phyloP scores from a whole-genome alignment of 2,888 invertebrate genomes.

The Rhopalosiphum nymphaeae region DNA sequence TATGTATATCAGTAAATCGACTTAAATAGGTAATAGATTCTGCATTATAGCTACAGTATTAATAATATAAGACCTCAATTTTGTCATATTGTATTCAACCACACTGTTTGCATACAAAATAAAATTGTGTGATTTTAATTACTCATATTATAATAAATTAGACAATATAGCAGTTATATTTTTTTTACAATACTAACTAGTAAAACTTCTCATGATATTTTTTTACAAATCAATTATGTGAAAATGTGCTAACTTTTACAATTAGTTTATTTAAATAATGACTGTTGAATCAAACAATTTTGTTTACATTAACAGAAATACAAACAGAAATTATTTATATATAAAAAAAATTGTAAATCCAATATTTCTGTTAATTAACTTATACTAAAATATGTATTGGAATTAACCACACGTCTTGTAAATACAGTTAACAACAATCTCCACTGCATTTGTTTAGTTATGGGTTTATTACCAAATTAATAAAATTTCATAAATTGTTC shows the following conservation, averaged over 20 bases:
- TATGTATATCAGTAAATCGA: background rate
- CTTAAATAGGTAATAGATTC: background rate
- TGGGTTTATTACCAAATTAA: background rate
- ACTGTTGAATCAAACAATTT: background rate
- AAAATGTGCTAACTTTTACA: background rate
- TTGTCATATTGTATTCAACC: background rate
- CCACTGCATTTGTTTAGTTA: background rate
- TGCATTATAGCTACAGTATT: background rate
- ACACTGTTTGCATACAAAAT: background rate
- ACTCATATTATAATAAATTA: background rate
- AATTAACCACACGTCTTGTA: background rate
- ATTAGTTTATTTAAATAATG: background rate
- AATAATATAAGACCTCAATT: background rate
- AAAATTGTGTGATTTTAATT: background rate
- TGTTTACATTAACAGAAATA: background rate
- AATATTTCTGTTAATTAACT: background rate
- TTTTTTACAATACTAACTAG: background rate
- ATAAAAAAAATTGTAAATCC: background rate
- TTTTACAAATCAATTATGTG: background rate
- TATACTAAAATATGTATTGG: background rate
- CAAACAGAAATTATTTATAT: background rate
- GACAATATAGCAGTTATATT: background rate
- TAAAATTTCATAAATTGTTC: background rate
- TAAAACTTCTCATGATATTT: background rate
- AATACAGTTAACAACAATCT: background rate